Conservation (phyloP, 2,888 invertebrate species). For the Stenodera caucasica region DNA sequence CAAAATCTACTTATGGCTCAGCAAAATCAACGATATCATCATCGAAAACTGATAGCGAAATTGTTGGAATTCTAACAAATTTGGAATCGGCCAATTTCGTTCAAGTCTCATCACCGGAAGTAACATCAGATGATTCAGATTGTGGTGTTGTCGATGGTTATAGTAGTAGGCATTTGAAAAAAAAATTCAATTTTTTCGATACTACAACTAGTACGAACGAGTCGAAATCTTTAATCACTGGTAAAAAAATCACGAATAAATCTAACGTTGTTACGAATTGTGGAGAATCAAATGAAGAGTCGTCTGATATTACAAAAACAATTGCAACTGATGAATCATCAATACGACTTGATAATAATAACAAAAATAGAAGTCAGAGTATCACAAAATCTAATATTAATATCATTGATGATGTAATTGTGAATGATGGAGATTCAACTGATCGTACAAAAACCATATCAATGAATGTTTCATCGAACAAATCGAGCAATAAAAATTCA, state of each 20-base stretch:
- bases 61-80: conserved; percentile 18
- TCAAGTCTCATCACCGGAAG: conserved; percentile 21
- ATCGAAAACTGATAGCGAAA: conserved; percentile 22
- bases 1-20: neutral
- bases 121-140: conserved; percentile 35
- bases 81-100: neutral
- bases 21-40: conserved; percentile 9
- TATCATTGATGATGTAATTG: neutral
- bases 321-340: neutral
- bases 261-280: no score
- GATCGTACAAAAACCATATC: neutral
- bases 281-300: conserved; percentile 5
- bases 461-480: neutral
- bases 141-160: conserved; percentile 26
- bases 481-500: neutral
- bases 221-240: conserved; percentile 18
- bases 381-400: neutral
- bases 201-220: neutral
- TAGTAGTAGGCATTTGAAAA: conserved; percentile 7
- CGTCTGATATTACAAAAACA: neutral
- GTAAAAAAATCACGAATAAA: conserved; percentile 10
- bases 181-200: neutral
- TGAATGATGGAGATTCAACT: conserved; percentile 2
- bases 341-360: neutral
- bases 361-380: neutral